These are phyloP conservation scores for Ichneumoninae sp. DNA, from an alignment of 2,888 invertebrate genomes.

Conservation along the genomic window DNA sequence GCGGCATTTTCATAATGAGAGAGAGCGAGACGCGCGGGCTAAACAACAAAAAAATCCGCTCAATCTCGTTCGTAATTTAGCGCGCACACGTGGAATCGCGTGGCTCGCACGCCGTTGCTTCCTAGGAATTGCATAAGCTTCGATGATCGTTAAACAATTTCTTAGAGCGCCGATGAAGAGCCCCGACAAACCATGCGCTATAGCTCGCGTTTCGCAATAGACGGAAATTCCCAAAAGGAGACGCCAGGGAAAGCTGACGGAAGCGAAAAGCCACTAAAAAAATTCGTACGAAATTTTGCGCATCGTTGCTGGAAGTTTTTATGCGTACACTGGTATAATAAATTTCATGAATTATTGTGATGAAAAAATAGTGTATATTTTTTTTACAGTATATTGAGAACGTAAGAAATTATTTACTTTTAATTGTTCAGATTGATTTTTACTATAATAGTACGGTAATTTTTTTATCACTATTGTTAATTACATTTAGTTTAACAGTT, in stretches of 20 bases:
- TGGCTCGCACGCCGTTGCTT: conserved; percentile 17
- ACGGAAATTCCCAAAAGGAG: conserved; percentile 15
- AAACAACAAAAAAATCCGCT: conserved; percentile 41
- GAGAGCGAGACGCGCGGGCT: conserved; percentile 68
- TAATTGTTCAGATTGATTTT: too few species aligned
- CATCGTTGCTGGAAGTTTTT: too few species aligned
- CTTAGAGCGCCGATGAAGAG: conserved; percentile 5
- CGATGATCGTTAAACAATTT: conserved; percentile 48
- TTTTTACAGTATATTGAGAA: too few species aligned
- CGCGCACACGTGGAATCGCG: conserved; percentile 20
- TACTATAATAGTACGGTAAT: too few species aligned
- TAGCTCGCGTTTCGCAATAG: conserved; percentile 54
- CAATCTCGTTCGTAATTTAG: conserved; percentile 58
- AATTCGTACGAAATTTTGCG: too few species aligned
- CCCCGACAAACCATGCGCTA: neutral
- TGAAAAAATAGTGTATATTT: too few species aligned
- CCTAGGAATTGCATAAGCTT: conserved; percentile 56
- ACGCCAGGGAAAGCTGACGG: neutral
- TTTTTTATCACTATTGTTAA: too few species aligned
- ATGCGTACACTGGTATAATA: too few species aligned
- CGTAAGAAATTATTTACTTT: too few species aligned
- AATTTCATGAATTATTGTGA: too few species aligned
- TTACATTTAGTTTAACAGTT: too few species aligned
- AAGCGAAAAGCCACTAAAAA: neutral
- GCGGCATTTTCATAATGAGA: conserved; percentile 61